These are phyloP conservation scores for Onthophagus taurus DNA, from an alignment of 1,140 invertebrate genomes.

Conservation along the genomic window DNA sequence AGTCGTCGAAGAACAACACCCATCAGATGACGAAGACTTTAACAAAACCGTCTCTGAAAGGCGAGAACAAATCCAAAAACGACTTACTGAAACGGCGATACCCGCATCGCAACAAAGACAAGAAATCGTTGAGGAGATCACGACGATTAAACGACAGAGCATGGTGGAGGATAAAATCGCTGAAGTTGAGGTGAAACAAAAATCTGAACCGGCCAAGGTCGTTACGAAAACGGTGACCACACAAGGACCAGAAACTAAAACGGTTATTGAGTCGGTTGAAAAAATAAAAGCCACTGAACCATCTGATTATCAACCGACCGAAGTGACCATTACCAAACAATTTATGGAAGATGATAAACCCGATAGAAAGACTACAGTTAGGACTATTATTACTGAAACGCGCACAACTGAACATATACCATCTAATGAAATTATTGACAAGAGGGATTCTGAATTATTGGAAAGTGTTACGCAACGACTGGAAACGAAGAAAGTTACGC, in stretches of 20 bases:
- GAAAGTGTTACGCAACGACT: constrained; percentile 39
- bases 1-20: constrained; percentile 49
- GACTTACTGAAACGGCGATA: constrained; percentile 54
- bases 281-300: constrained; percentile 24
- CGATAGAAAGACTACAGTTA: constrained; percentile 15
- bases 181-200: constrained; percentile 44
- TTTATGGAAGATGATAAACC: constrained; percentile 15
- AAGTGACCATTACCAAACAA: constrained; percentile 13
- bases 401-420: constrained; percentile 19
- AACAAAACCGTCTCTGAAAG: constrained; percentile 58
- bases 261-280: constrained; percentile 23
- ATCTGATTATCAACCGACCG: constrained; percentile 17
- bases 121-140: constrained; percentile 57
- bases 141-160: constrained; percentile 57
- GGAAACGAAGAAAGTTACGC: constrained; percentile 29
- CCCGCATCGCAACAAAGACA: constrained; percentile 56
- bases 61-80: constrained; percentile 59
- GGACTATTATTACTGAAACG: constrained; percentile 17
- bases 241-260: constrained; percentile 15
- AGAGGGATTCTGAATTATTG: constrained; percentile 36
- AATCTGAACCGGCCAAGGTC: constrained; percentile 33
- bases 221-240: constrained; percentile 18
- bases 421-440: constrained; percentile 11
- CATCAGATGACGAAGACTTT: constrained; percentile 51
- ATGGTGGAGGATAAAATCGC: constrained; percentile 47